Evolutionary conservation across 2,113 vertebrate species (phyloP).

Genomic region (Piprites chloris): DNA sequence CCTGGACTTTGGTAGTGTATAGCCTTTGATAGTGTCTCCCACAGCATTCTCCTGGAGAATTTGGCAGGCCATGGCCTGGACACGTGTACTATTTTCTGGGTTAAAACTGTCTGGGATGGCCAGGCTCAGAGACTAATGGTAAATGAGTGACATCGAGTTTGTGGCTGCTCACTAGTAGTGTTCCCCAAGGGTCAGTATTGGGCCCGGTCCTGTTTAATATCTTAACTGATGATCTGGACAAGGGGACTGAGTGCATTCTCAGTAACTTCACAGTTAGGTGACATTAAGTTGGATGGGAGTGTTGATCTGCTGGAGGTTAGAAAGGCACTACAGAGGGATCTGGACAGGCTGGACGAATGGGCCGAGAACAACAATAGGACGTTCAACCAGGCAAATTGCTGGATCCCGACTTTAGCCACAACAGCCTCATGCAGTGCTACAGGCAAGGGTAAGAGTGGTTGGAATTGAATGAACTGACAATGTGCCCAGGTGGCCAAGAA

Average conservation of each 20-base stretch:
- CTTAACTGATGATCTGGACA: not conserved
- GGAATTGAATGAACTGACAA: not conserved
- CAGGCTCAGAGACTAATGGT: not conserved
- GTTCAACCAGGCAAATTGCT: not conserved
- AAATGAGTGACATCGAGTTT: not conserved
- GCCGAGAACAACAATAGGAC: not conserved
- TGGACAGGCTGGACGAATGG: not conserved
- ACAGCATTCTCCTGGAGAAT: not conserved
- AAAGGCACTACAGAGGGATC: not conserved
- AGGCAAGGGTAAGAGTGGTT: not conserved
- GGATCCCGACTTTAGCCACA: not conserved
- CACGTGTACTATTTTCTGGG: not conserved
- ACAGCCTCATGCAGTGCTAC: not conserved
- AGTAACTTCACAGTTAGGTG: not conserved
- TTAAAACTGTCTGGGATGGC: not conserved
- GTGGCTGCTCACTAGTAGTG: fast-evolving
- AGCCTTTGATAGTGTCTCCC: not conserved
- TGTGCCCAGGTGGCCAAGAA: not conserved
- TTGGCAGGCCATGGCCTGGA: not conserved
- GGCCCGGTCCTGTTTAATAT: not conserved
- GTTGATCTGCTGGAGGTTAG: not conserved
- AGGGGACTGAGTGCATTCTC: fast-evolving
- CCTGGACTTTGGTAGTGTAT: not conserved
- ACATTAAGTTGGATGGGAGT: fast-evolving
- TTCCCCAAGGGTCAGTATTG: not conserved